A percentile compares a stretch with the other conserved stretches of the same genome.
These are phyloP conservation scores for Microchirus variegatus DNA, from an alignment of 2,797 vertebrate genomes.

Conservation along the genomic window DNA sequence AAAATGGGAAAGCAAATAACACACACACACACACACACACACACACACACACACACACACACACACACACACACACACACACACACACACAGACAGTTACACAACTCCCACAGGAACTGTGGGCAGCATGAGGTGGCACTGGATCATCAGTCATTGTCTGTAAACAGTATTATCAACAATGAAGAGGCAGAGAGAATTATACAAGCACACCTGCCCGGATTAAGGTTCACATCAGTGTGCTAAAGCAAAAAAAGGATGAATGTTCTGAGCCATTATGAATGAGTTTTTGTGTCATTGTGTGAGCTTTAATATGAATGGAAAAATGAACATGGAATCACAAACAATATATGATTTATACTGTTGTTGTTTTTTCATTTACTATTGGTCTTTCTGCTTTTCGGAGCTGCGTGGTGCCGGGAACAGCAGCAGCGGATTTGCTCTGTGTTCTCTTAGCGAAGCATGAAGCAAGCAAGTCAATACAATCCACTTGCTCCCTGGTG, in stretches of 20 bases:
- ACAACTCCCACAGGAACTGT: constrained; percentile 22
- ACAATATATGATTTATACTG: no score
- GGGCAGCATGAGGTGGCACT: constrained; percentile 1
- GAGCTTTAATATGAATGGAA: no score
- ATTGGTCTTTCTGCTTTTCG: no score
- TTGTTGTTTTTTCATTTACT: no score
- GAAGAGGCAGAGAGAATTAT: constrained; percentile 6
- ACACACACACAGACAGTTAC: not conserved
- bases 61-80: not conserved
- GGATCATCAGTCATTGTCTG: constrained; percentile 25
- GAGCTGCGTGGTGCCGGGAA: no score
- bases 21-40: not conserved
- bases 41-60: constrained; percentile 2
- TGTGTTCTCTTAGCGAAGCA: no score
- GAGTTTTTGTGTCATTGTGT: no score
- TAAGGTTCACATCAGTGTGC: not conserved
- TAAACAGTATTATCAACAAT: constrained; percentile 27
- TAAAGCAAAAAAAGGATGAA: not conserved
- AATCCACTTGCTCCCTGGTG: no score
- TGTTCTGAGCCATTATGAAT: no score
- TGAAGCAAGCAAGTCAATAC: no score
- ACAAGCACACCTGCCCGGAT: not conserved
- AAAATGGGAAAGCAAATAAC: constrained; percentile 16
- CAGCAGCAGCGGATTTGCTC: no score
- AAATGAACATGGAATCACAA: no score